Evolutionary conservation across 1,140 invertebrate species (phyloP).

Genomic region (Leptoteleia sp.): DNA sequence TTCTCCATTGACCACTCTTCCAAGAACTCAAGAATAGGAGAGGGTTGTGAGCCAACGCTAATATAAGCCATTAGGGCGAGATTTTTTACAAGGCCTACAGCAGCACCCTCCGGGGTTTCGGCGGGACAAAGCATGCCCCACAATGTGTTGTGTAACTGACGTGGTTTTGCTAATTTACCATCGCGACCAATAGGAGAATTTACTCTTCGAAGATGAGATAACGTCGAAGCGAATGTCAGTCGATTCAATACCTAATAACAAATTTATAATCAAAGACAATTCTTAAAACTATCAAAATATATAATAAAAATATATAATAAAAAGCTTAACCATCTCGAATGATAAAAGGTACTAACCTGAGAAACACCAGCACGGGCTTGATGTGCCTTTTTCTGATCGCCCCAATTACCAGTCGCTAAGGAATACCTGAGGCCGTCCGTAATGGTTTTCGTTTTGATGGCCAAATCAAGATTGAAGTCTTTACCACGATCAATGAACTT

Average conservation of each 20-base stretch:
- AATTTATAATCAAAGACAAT: too few species aligned
- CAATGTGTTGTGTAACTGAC: conserved; percentile 70
- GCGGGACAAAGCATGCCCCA: conserved; percentile 72
- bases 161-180: conserved; percentile 71
- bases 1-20: conserved; percentile 73
- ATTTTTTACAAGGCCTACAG: conserved; percentile 71
- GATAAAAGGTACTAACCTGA: too few species aligned
- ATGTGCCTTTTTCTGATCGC: too few species aligned
- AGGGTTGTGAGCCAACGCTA: conserved; percentile 69
- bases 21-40: conserved; percentile 71
- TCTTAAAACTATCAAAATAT: too few species aligned
- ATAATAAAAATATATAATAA: too few species aligned
- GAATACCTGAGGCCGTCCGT: too few species aligned
- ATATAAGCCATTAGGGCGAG: conserved; percentile 71
- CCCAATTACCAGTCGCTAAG: too few species aligned
- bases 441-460: too few species aligned
- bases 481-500: too few species aligned
- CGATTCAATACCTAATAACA: conserved; percentile 70
- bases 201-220: conserved; percentile 68
- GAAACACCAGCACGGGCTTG: too few species aligned
- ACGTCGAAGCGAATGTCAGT: conserved; percentile 70
- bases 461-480: too few species aligned
- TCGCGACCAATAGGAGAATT: conserved; percentile 71
- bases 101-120: conserved; percentile 70
- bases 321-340: too few species aligned